phyloP scores from a whole-genome alignment of 2,888 invertebrate species.

The Argyra leucocephala region DNA sequence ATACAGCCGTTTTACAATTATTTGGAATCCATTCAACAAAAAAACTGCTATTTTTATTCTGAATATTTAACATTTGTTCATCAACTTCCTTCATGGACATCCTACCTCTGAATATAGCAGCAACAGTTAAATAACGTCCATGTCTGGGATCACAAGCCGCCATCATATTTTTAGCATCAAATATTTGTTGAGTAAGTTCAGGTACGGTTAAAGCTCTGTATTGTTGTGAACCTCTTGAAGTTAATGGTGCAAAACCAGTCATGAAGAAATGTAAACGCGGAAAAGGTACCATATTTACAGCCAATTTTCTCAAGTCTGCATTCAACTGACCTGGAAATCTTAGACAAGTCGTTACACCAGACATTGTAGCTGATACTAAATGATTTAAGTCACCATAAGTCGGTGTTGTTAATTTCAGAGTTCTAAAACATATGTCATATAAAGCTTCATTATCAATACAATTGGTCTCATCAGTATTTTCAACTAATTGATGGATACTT shows the following conservation, averaged over 20 bases:
- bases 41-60: conserved; percentile 87
- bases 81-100: conserved; percentile 92
- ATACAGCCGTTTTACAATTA: conserved; percentile 88
- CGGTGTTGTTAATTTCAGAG: conserved; percentile 76
- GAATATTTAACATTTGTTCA: conserved; percentile 90
- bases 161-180: conserved; percentile 96
- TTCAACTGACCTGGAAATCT: conserved; percentile 90
- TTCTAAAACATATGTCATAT: conserved; percentile 86
- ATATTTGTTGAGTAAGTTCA: conserved; percentile 85
- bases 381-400: conserved; percentile 91
- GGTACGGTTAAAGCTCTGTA: conserved; percentile 85
- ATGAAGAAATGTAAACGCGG: conserved; percentile 92
- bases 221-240: conserved; percentile 80
- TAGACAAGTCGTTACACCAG: conserved; percentile 76
- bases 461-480: conserved; percentile 84
- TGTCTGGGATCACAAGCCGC: conserved; percentile 89
- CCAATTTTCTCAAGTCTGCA: conserved; percentile 82
- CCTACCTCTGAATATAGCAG: conserved; percentile 81
- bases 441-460: conserved; percentile 89
- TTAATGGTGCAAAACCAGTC: conserved; percentile 91
- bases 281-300: conserved; percentile 97
- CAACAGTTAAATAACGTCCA: conserved; percentile 83
- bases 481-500: conserved; percentile 78
- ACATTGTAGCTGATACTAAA: conserved; percentile 78
- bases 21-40: conserved; percentile 91